phyloP scores from a whole-genome alignment of 2,888 invertebrate genomes.

The Rhingia rostrata region DNA sequence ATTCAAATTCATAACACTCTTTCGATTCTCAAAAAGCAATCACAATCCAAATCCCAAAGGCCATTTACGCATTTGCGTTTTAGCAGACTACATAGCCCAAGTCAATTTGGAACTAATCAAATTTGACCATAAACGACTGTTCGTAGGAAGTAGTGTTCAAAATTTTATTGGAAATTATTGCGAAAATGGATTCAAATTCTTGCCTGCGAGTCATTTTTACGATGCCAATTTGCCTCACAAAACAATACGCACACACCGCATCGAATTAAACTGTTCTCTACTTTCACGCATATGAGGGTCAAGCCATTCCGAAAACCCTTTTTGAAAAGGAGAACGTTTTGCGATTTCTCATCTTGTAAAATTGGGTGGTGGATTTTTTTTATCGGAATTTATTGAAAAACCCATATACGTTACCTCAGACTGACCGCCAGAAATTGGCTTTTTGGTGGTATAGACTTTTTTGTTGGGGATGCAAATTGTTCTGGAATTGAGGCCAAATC shows the following conservation, averaged over 20 bases:
- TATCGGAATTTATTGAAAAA: slow-evolving; percentile 54
- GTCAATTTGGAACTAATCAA: slow-evolving; percentile 68
- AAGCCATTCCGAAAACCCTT: slow-evolving; percentile 26
- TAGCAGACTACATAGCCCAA: slow-evolving; percentile 30
- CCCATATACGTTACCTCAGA: background rate
- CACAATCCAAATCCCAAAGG: slow-evolving; percentile 54
- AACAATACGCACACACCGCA: slow-evolving; percentile 52
- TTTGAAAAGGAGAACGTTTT: slow-evolving; percentile 16
- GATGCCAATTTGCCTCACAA: slow-evolving; percentile 52
- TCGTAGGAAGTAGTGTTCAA: slow-evolving; percentile 41
- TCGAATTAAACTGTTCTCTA: slow-evolving; percentile 47
- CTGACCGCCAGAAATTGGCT: slow-evolving; percentile 35
- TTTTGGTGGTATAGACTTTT: slow-evolving; percentile 15
- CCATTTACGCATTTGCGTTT: slow-evolving; percentile 31
- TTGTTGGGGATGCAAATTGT: slow-evolving; percentile 34
- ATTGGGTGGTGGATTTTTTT: slow-evolving; percentile 42
- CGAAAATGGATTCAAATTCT: slow-evolving; percentile 57
- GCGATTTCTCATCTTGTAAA: slow-evolving; percentile 40
- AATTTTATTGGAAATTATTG: slow-evolving; percentile 71
- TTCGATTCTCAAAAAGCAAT: slow-evolving; percentile 41
- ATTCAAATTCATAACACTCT: slow-evolving; percentile 29
- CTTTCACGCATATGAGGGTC: slow-evolving; percentile 22
- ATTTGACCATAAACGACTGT: slow-evolving; percentile 52
- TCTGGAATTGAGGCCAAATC: slow-evolving; percentile 27
- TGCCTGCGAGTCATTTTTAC: slow-evolving; percentile 56